Conservation (phyloP, 2,888 invertebrate genomes). For the Rhagonycha lutea region DNA sequence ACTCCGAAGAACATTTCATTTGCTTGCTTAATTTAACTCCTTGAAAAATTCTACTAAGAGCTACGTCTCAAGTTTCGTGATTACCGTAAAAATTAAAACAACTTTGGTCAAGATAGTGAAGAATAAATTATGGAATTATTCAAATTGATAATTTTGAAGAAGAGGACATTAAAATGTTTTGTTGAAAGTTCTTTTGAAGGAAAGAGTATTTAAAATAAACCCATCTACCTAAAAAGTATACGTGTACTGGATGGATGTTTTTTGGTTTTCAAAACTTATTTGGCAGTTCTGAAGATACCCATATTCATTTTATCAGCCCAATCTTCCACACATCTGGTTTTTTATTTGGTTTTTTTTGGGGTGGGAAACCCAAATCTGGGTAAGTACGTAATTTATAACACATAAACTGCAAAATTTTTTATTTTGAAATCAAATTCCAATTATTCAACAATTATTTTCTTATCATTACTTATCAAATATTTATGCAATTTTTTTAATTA, state of each 20-base stretch:
- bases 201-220: background rate
- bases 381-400: slow-evolving; percentile 37
- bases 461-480: background rate
- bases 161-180: background rate
- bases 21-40: background rate
- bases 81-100: background rate
- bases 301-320: slow-evolving; percentile 50
- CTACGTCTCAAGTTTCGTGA: background rate
- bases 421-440: background rate
- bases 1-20: background rate
- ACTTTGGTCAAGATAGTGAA: background rate
- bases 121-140: background rate
- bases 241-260: slow-evolving; percentile 3
- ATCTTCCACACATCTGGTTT: slow-evolving; percentile 51
- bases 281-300: slow-evolving; percentile 28
- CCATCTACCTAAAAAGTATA: background rate
- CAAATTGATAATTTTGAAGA: background rate
- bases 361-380: slow-evolving; percentile 34
- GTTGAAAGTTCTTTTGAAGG: background rate
- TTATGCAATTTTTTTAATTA: background rate
- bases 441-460: background rate
- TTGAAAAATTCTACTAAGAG: background rate
- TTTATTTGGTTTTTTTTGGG: slow-evolving; percentile 38
- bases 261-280: slow-evolving; percentile 14
- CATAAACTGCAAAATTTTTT: background rate